These are phyloP conservation scores for Tinamus guttatus DNA, from an alignment of 2,113 vertebrate species.

Conservation along the genomic window DNA sequence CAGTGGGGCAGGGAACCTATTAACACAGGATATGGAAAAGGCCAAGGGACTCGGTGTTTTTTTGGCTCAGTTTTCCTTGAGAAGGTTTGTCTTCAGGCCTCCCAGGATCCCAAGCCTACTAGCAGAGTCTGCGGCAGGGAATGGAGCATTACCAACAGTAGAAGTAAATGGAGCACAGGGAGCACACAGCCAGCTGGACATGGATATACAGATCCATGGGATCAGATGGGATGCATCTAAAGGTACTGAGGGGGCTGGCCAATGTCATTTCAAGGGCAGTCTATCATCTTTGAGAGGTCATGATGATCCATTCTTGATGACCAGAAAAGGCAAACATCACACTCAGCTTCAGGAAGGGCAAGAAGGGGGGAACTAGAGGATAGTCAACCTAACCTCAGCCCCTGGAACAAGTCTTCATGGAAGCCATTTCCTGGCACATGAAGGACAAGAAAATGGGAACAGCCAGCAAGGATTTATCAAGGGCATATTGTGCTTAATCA, in stretches of 20 bases:
- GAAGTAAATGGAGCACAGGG: neutral
- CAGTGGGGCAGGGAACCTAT: neutral
- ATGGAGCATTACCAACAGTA: neutral
- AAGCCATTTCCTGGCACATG: neutral
- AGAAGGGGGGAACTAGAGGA: neutral
- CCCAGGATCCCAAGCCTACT: neutral
- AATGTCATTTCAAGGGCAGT: neutral
- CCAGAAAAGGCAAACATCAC: neutral
- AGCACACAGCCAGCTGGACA: neutral
- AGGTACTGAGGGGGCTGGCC: neutral
- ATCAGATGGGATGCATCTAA: neutral
- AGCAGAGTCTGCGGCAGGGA: neutral
- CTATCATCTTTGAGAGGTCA: neutral
- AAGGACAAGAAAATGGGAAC: neutral
- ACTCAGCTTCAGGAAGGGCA: neutral
- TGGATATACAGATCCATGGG: accelerated
- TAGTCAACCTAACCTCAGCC: neutral
- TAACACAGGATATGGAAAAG: neutral
- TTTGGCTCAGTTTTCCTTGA: neutral
- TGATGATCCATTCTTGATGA: accelerated
- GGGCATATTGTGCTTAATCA: neutral
- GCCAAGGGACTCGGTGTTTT: accelerated
- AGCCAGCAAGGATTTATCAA: neutral
- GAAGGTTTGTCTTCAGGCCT: neutral
- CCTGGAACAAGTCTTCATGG: neutral